A percentile compares a stretch with the other conserved stretches of the same genome.
Conservation (phyloP, 2,113 vertebrate genomes). For the Brachirus orientalis region DNA sequence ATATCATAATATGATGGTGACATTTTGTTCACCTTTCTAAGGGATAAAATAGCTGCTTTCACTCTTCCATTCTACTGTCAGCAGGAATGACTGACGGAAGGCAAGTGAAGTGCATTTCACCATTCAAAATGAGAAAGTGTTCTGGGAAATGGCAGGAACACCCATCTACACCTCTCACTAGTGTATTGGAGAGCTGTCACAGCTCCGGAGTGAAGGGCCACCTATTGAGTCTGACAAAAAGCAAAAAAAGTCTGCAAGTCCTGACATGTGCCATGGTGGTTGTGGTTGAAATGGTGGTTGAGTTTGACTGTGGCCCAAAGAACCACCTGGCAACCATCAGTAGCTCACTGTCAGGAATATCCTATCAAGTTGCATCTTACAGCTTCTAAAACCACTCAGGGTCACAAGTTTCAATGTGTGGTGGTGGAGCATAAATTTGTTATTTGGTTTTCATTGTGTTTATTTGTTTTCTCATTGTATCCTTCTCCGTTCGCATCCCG, state of each 20-base stretch:
- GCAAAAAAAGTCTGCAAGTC: constrained; percentile 57
- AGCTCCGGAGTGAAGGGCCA: constrained; percentile 46
- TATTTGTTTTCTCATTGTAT: constrained; percentile 37
- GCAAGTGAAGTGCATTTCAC: constrained; percentile 51
- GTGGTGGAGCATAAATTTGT: constrained; percentile 5
- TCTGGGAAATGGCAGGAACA: constrained; percentile 65
- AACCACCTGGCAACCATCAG: constrained; percentile 37
- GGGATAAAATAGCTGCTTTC: constrained; percentile 51
- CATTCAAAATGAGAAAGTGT: constrained; percentile 53
- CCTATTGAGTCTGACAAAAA: constrained; percentile 60
- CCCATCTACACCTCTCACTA: constrained; percentile 63
- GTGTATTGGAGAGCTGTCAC: constrained; percentile 62
- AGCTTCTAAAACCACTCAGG: background rate
- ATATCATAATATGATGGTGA: constrained; percentile 31
- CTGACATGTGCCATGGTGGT: constrained; percentile 37
- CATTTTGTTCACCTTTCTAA: constrained; percentile 38
- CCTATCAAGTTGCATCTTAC: constrained; percentile 26
- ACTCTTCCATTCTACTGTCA: constrained; percentile 55
- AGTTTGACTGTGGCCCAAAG: constrained; percentile 15
- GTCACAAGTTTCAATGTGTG: constrained; percentile 35
- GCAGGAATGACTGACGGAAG: constrained; percentile 58
- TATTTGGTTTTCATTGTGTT: constrained; percentile 18
- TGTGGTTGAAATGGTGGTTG: background rate
- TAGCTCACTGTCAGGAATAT: constrained; percentile 21
- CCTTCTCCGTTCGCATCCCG: constrained; percentile 23